Base-by-base conservation (phyloP, 2,888 invertebrate species). In the Thelaira solivaga region DNA sequence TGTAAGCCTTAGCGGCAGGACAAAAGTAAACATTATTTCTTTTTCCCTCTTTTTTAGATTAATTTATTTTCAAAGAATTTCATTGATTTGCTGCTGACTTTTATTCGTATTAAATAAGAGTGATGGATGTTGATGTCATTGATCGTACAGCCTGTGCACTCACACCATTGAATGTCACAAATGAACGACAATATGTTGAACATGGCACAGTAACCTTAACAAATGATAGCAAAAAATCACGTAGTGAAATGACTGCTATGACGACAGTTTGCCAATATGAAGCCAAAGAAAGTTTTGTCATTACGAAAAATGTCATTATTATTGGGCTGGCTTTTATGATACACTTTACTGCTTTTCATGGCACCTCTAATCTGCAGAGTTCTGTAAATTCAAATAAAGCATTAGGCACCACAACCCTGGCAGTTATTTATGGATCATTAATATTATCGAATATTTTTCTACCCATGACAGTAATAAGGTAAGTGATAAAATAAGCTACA, bases 321-420 rank as follows among this genome's bases (percentile, higher is more conserved):
- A 92, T 97, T 59, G 95, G 97, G 1, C 90, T 95, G 76, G 96
- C 96, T 0, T 97, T 97, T 89, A 94, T 97, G 93, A 92, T 97
- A 82, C 94, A 96, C 82, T 96, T 98, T 90, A 97, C 96, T 1
- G 96, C 97, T 4, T 98, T 97, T 88, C 96, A 94, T 89, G 95
- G 95, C 4, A 92, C 94, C 1, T 93, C 94, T 57, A 95, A 95
- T 88, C 90, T 95, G 41, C 95, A 95, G 89, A 96, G 96, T 86
- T 96, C 95, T 0, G 92, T 97, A 65, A 96, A 97, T 88, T 92
- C 93, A 16, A 94, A 94, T 84, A 93, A 92, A 1, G 94, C 95
- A 0, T 90, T 97, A 1, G 97, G 97, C 2, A 94, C 95, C 1
- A 94, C 94, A 82, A 96, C 96, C 0, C 89, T 96, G 59, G 94